phyloP scores from a whole-genome alignment of 2,888 invertebrate species.

The Sarcophaga subvicina region DNA sequence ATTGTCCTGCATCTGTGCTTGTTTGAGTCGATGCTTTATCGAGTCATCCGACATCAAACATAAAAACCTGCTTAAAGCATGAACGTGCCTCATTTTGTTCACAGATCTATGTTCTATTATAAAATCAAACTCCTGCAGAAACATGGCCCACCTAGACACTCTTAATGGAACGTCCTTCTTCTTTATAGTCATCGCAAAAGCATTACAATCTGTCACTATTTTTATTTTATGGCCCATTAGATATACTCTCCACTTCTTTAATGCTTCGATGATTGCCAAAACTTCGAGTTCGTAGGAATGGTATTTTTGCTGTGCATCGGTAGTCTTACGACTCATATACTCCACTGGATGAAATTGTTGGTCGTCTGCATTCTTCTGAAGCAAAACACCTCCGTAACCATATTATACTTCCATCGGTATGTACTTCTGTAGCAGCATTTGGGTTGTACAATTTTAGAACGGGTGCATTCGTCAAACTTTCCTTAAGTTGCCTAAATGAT shows the following conservation, averaged over 20 bases:
- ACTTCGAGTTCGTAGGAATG: no score
- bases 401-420: conserved; percentile 34
- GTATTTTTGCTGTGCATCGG: conserved; percentile 37
- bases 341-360: conserved; percentile 13
- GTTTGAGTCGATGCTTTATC: no score
- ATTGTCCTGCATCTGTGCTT: no score
- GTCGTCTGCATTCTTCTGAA: not conserved
- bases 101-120: not conserved
- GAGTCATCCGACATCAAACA: not conserved
- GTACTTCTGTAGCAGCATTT: conserved; percentile 20
- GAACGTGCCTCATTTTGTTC: not conserved
- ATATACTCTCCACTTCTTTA: no score
- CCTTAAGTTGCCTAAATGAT: conserved; percentile 23
- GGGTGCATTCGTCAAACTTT: conserved; percentile 6
- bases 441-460: conserved; percentile 27
- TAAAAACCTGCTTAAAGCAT: not conserved
- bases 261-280: no score
- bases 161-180: no score
- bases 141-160: no score
- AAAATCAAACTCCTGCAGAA: conserved; percentile 2
- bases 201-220: no score
- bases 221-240: no score
- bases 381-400: conserved; percentile 21
- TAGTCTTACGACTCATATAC: conserved; percentile 28
- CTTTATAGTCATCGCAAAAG: no score